Evolutionary conservation across 2,888 invertebrate genomes (phyloP).

Genomic region (Drosophila birchii): DNA sequence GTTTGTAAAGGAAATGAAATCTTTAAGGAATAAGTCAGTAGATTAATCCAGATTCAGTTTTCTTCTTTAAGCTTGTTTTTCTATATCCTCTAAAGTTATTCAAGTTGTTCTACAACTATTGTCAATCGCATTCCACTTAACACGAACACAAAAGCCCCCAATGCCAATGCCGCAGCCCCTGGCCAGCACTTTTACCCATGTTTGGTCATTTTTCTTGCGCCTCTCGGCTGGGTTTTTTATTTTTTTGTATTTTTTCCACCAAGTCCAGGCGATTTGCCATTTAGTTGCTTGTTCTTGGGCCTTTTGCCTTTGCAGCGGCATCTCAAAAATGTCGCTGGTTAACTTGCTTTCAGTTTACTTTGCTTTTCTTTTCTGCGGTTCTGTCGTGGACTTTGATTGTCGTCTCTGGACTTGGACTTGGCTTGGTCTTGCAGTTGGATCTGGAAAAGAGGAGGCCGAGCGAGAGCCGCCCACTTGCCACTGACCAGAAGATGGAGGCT

Average conservation of each 20-base stretch:
- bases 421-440: conserved; percentile 6
- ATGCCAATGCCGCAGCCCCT: conserved; percentile 46
- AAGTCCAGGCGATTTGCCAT: conserved; percentile 51
- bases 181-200: conserved; percentile 68
- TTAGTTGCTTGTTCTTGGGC: conserved; percentile 69
- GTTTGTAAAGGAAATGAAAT: not conserved
- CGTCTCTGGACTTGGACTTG: conserved; percentile 25
- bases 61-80: not conserved
- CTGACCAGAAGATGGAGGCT: conserved; percentile 44
- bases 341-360: conserved; percentile 78
- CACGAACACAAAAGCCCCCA: conserved; percentile 13
- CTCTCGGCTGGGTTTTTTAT: conserved; percentile 31
- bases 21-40: not conserved
- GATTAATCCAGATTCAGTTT: not conserved
- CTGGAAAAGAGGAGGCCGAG: conserved; percentile 20
- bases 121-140: conserved; percentile 30
- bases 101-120: conserved; percentile 24
- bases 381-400: conserved; percentile 52
- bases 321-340: conserved; percentile 78
- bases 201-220: conserved; percentile 71
- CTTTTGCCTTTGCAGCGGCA: conserved; percentile 64
- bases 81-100: not conserved
- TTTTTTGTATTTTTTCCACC: not conserved
- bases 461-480: conserved; percentile 46
- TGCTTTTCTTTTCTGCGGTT: conserved; percentile 54